Base-by-base conservation (phyloP, 1,140 invertebrate species). In the Lepidostoma basale region DNA sequence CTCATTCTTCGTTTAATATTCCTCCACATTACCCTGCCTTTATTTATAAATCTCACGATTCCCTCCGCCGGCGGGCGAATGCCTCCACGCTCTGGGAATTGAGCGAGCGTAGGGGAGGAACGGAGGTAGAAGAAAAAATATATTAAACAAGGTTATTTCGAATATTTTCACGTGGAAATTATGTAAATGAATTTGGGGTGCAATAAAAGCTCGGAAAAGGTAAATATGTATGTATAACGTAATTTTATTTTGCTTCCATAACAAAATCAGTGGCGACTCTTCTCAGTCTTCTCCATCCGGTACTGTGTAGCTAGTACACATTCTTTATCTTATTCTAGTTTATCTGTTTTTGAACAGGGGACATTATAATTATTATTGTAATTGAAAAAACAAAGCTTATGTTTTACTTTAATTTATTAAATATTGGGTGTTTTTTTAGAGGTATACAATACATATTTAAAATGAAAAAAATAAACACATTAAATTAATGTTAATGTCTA, bases 121-220 rank as follows among this genome's bases (percentile, higher is more conserved):
- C 40, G 42, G 36, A 9, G 20, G 45, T 9, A 3, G 42, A 36
- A 16, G 63, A 70, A 70, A 71, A 66, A 71, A 62, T 67, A 58
- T 49, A 71, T 60, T 25, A 45, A 42, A 67, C 63, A 62, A 59
- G 69, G 62, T 68, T 71, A 67, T 71, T 71, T 52, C 18, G 69
- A 67, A 71, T 67, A 67, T 60, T 71, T 71, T 67, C 60, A 64
- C 65, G 59, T 62, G 65, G 54, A 64, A 71, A 71, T 71, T 71
- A 71, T 71, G 47, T 47, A 71, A 71, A 71, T 71, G 56, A 71
- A 67, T 62, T 68, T 65, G 26, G 62, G 52, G 33, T 54, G 69
- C 64, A 71, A 68, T 67, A 67, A 71, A 63, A 60, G 69, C 49
- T 56, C 52, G 54, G 60, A 58, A 67, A 71, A 71, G 52, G 52